Base-by-base conservation (phyloP, 2,113 vertebrate genomes). In the Nothocercus nigrocapillus region DNA sequence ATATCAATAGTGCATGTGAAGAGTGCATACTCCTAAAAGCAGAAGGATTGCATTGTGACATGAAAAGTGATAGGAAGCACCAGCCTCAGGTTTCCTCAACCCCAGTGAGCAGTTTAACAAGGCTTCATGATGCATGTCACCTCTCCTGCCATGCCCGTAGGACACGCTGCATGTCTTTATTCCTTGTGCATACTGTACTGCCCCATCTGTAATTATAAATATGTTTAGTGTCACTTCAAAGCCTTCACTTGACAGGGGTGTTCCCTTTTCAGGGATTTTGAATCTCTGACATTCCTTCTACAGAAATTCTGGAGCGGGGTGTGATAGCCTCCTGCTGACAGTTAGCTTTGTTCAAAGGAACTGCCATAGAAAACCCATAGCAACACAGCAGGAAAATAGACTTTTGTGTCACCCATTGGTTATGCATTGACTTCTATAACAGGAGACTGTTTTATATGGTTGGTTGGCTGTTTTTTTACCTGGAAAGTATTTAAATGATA, bases 211-310 rank as follows among this genome's bases (percentile, higher is more conserved):
- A 97, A 96, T 96, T 95, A 95, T 79, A 94, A 94, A 96, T 96
- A 96, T 93, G 90, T 94, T 95, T 90, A 79, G 75, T 92, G 92
- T 88, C 93, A 95, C 89, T 94, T 96, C 95, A 97, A 96, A 94
- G 94, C 28, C 74, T 94, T 38, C 63, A 61, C 75, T 81, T 96
- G 95, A 85, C 84, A 96, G 77, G 64, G 87, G 85, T 85, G 94
- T 89, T 93, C 90, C 77, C 94, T 92, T 93, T 62, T 67, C 56
- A 67, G 72, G 92, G 94, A 94, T 95, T 95, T 95, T 70, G 64
- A 86, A 93, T 92, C 89, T 82, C 84, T 89, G 75, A 76, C 95
- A 96, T 94, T 95, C 89, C 74, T 95, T 91, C 88, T 77, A 90
- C 80, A 93, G 73, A 85, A 95, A 91, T 70, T 90, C 56, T 7